A percentile compares a stretch with the other conserved stretches of the same genome.
Conservation (phyloP, 2,888 invertebrate genomes). For the Acanthosepion lycidas region DNA sequence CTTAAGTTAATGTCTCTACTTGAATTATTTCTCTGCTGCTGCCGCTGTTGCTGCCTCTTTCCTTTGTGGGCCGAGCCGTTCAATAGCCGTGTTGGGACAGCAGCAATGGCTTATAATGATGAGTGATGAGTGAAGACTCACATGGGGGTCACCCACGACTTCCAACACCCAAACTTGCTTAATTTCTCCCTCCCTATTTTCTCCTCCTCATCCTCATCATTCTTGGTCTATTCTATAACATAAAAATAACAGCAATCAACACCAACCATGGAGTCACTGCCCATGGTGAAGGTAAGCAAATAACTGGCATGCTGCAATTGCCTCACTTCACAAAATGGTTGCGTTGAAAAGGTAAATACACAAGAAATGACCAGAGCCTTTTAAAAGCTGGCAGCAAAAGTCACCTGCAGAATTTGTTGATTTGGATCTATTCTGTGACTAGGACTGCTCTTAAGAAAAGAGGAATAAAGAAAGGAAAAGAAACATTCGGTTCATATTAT, state of each 20-base stretch:
- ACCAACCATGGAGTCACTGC: background rate
- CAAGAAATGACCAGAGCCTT: constrained; percentile 33
- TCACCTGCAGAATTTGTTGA: background rate
- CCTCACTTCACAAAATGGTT: constrained; percentile 8
- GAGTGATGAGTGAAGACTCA: background rate
- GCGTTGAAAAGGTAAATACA: background rate
- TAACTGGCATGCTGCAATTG: no score
- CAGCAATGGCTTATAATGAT: constrained; percentile 38
- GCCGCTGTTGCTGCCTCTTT: constrained; percentile 47
- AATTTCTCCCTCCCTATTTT: no score
- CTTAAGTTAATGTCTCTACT: constrained; percentile 42
- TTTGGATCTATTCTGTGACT: constrained; percentile 33
- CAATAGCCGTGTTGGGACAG: constrained; percentile 54
- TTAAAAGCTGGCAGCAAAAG: constrained; percentile 2
- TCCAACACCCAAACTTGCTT: background rate
- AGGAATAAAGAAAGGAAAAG: background rate
- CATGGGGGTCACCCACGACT: background rate
- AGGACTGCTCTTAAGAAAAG: constrained; percentile 5
- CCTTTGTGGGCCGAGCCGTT: constrained; percentile 36
- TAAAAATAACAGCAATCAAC: background rate
- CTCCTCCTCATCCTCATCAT: constrained; percentile 5
- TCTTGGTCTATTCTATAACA: background rate
- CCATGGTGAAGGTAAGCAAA: background rate
- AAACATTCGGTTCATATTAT: constrained; percentile 11
- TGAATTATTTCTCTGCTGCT: constrained; percentile 42